Percentiles rank a stretch among this genome's conserved stretches.
These are phyloP conservation scores for Rallus limicola DNA, from an alignment of 2,113 vertebrate species.

Conservation along the genomic window DNA sequence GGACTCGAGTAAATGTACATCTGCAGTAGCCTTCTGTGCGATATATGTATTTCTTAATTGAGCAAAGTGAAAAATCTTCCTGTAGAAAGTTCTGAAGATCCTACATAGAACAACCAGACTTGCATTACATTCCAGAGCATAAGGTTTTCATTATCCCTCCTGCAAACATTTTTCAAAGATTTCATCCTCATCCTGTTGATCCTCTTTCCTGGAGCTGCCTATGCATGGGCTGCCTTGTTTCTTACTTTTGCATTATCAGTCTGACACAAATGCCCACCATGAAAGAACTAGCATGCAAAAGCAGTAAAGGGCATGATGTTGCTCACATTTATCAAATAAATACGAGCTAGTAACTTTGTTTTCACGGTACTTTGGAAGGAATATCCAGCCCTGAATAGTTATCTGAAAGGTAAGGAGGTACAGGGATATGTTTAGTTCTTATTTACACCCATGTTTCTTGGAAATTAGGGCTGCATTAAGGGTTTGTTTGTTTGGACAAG, in stretches of 20 bases:
- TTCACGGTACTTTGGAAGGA: neutral
- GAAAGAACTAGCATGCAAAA: neutral
- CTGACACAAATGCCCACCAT: neutral
- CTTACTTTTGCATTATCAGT: neutral
- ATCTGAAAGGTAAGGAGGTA: neutral
- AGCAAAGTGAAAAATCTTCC: neutral
- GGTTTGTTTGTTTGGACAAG: neutral
- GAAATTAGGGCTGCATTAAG: neutral
- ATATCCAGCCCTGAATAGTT: neutral
- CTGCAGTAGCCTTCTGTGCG: neutral
- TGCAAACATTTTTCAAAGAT: slow-evolving; percentile 33
- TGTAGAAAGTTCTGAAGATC: neutral
- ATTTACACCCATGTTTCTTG: neutral
- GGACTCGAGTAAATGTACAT: neutral
- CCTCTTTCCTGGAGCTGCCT: slow-evolving; percentile 14
- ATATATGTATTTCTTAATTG: neutral
- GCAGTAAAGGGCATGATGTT: neutral
- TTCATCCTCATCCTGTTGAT: slow-evolving; percentile 37
- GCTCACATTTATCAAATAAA: neutral
- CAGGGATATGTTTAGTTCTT: neutral
- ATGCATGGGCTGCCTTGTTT: neutral
- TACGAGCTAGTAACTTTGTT: neutral
- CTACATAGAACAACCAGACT: neutral
- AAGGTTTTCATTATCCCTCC: slow-evolving; percentile 20
- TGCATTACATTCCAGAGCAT: neutral